Conservation (phyloP, 2,797 vertebrate genomes). For the Aphelocoma californica region DNA sequence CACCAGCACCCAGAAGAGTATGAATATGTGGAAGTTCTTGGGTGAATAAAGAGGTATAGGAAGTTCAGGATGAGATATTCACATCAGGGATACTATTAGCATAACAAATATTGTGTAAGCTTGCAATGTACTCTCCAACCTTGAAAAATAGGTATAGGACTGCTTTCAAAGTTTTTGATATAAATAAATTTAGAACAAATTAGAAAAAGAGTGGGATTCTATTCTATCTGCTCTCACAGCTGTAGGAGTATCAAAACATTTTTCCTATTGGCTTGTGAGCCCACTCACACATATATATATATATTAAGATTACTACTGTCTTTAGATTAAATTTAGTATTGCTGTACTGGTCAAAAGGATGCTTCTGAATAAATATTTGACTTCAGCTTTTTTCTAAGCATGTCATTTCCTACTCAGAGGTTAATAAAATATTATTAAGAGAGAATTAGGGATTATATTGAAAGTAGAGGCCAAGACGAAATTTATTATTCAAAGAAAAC, state of each 20-base stretch:
- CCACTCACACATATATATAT: too few relatives aligned
- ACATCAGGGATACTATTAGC: neutral
- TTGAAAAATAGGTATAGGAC: neutral
- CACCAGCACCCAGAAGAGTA: neutral
- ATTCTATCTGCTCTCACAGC: neutral
- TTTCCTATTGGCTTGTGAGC: neutral
- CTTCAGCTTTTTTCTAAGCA: neutral
- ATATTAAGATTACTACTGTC: neutral
- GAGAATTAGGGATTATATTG: neutral
- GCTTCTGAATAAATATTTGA: neutral
- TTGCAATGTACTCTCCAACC: accelerated
- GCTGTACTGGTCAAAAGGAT: neutral
- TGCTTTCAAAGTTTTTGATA: neutral
- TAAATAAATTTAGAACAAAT: neutral
- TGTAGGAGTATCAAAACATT: neutral
- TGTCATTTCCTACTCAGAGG: neutral
- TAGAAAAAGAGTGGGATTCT: neutral
- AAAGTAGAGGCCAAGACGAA: neutral
- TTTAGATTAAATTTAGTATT: neutral
- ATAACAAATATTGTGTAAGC: neutral
- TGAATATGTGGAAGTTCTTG: neutral
- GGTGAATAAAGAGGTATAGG: neutral
- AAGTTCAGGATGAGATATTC: neutral
- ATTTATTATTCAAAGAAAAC: neutral
- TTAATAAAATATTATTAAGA: neutral